These are phyloP conservation scores for Boloria selene DNA, from an alignment of 2,888 invertebrate species.

Conservation along the genomic window DNA sequence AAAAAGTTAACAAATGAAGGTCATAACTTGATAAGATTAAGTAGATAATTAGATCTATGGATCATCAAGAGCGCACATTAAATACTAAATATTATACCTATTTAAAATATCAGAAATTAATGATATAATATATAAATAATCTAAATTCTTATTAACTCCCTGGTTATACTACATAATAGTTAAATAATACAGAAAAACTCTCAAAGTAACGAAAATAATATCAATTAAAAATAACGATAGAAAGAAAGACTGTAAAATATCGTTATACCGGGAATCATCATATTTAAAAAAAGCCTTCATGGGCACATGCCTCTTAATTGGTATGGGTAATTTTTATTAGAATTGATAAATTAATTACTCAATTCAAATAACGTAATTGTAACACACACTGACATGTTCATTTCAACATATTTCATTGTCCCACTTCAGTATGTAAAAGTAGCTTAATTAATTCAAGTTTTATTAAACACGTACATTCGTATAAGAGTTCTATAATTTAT, in stretches of 20 bases:
- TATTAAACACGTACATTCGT: neutral
- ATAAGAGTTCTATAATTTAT: neutral
- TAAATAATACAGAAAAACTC: too few relatives aligned
- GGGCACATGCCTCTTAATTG: too few relatives aligned
- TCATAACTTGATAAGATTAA: conserved; percentile 34
- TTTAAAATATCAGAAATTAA: neutral
- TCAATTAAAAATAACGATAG: too few relatives aligned
- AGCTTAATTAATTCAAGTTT: neutral
- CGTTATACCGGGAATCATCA: too few relatives aligned
- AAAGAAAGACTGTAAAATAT: too few relatives aligned
- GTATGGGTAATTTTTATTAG: too few relatives aligned
- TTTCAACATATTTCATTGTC: conserved; percentile 7
- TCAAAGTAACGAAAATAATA: too few relatives aligned
- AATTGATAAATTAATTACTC: too few relatives aligned
- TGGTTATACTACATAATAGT: too few relatives aligned
- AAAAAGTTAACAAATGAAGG: conserved; percentile 31
- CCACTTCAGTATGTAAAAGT: neutral
- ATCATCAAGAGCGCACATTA: conserved; percentile 14
- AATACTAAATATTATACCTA: neutral
- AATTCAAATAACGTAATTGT: neutral
- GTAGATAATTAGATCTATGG: conserved; percentile 21
- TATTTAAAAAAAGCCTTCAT: too few relatives aligned
- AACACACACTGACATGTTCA: neutral
- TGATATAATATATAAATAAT: neutral
- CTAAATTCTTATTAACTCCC: too few relatives aligned